Conservation (phyloP, 1,140 invertebrate species). For the Diorhabda sublineata region DNA sequence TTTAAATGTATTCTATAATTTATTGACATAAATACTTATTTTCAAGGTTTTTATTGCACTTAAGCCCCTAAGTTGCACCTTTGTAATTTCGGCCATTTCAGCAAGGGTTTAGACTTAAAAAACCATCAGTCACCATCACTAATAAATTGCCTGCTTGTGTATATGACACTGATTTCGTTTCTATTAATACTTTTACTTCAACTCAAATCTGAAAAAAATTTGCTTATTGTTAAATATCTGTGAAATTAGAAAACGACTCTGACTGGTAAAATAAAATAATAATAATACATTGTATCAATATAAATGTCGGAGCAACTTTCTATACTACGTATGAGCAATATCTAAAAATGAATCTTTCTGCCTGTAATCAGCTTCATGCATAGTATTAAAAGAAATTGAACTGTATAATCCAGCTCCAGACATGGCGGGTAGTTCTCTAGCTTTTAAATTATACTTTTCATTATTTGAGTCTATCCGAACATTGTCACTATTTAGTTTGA, state of each 20-base stretch:
- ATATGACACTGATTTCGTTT: too few relatives aligned
- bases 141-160: too few relatives aligned
- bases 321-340: slow-evolving; percentile 44
- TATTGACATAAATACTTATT: too few relatives aligned
- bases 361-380: slow-evolving; percentile 45
- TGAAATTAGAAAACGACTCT: slow-evolving; percentile 14
- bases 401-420: slow-evolving; percentile 46
- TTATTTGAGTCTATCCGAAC: slow-evolving; percentile 5
- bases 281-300: slow-evolving; percentile 29
- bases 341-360: slow-evolving; percentile 44
- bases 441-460: slow-evolving; percentile 36
- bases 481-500: not conserved
- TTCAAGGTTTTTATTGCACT: too few relatives aligned
- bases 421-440: slow-evolving; percentile 34
- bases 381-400: slow-evolving; percentile 48
- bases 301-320: not conserved
- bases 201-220: not conserved
- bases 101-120: too few relatives aligned
- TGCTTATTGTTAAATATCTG: not conserved
- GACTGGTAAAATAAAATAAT: slow-evolving; percentile 11
- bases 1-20: too few relatives aligned
- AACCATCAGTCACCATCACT: too few relatives aligned
- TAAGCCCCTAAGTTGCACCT: too few relatives aligned
- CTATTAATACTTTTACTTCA: too few relatives aligned
- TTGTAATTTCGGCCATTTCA: too few relatives aligned